Percentiles rank a stretch among this genome's conserved stretches.
Conservation (phyloP, 2,113 vertebrate species). For the Notarius quadriscutis region DNA sequence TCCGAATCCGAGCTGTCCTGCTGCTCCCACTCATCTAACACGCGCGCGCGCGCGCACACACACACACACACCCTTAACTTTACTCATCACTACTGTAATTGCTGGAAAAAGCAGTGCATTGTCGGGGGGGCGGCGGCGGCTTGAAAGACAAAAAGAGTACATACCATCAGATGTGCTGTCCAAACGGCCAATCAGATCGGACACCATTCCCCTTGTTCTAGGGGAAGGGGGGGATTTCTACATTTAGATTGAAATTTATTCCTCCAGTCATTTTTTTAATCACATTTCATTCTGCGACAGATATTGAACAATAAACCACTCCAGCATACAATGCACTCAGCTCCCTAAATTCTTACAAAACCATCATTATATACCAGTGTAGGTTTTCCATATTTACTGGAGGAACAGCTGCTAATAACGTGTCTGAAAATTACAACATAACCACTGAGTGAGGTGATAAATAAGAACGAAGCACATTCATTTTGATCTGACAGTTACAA, state of each 20-base stretch:
- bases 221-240: background rate
- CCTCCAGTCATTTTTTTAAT: background rate
- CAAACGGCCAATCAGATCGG: constrained; percentile 76
- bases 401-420: no score
- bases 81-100: no score
- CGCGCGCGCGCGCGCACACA: constrained; percentile 29
- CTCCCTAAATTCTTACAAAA: background rate
- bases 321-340: background rate
- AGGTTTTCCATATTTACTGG: no score
- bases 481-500: no score
- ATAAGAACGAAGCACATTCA: no score
- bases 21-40: constrained; percentile 77
- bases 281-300: background rate
- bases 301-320: background rate
- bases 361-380: background rate
- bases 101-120: no score
- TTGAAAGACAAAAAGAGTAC: background rate
- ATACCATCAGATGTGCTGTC: constrained; percentile 78
- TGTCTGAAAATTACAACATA: no score
- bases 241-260: background rate
- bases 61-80: constrained; percentile 14
- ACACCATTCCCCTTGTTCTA: constrained; percentile 72
- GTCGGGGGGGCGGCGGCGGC: no score
- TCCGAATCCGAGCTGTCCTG: constrained; percentile 66
- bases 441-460: no score